phyloP scores from a whole-genome alignment of 30 jellyfish, hydroid and myxozoan genomes.

The Rhopilema esculentum region DNA sequence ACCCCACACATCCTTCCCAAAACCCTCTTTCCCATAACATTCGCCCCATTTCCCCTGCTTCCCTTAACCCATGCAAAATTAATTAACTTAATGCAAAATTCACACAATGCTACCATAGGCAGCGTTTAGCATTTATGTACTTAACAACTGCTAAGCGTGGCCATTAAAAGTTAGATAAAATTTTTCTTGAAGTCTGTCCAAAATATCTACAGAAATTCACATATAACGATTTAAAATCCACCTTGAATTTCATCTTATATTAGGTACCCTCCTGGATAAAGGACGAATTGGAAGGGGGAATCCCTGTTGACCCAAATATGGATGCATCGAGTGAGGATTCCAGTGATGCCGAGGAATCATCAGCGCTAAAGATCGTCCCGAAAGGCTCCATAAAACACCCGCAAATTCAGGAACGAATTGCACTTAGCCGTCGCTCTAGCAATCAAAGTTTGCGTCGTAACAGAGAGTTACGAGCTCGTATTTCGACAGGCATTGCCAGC shows the following conservation, averaged over 20 bases:
- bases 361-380: constrained; percentile 30
- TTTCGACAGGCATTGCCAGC: constrained; percentile 3
- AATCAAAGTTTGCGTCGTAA: constrained; percentile 43
- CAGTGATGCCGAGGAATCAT: constrained; percentile 48
- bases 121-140: too few species aligned
- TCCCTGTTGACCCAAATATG: constrained; percentile 67
- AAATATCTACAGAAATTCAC: too few species aligned
- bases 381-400: constrained; percentile 18
- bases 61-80: background rate
- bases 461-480: constrained; percentile 39
- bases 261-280: constrained; percentile 89
- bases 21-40: background rate
- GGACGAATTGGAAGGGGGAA: constrained; percentile 81
- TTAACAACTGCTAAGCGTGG: too few species aligned
- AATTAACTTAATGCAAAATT: too few species aligned
- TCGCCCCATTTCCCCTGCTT: background rate
- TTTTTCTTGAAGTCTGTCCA: too few species aligned
- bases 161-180: too few species aligned
- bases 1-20: background rate
- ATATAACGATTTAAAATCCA: too few species aligned
- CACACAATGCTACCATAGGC: too few species aligned
- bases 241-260: background rate
- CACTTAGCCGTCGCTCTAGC: constrained; percentile 54
- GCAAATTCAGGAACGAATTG: background rate
- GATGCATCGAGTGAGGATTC: constrained; percentile 60